Base-by-base conservation (phyloP, 2,888 invertebrate species). In the Adelognathus sp. region DNA sequence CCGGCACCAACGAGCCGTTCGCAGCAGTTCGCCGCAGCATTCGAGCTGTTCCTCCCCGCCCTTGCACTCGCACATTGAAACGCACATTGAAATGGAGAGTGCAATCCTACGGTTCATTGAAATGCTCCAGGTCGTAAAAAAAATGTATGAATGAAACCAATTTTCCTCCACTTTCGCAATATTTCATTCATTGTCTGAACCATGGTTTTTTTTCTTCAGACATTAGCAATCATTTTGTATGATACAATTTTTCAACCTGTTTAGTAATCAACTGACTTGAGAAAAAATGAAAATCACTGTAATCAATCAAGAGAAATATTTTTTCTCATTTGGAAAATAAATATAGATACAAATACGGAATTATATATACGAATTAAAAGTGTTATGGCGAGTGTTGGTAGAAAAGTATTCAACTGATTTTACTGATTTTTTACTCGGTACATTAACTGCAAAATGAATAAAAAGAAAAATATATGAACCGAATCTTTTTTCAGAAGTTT, bases 31-130 rank as follows among this genome's bases (percentile, higher is more conserved):
- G n/a, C n/a, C n/a, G 11, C 50, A 24, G 11, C 50, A 24, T 18
- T 50, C 50, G 9, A 54, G 18, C 27, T n/a, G n/a, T n/a, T n/a
- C n/a, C n/a, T n/a, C 39, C 24, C 54, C 21, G 41, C 27, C 41
- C 14, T 24, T 1, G 39, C 39, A 54, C 29, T 21, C n/a, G n/a
- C n/a, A n/a, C n/a, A 11, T 52, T 58, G 50, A 14, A 41, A 70
- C 46, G 58, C n/a, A 60, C 31, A 76, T 70, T 70, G 56, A 58
- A 64, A 64, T 58, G 36, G 56, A 63, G 70, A 63, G 56, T 63
- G 70, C 70, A 64, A 54, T 69, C 36, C 41, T 6, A 16, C 44
- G 41, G 44, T 44, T 24, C 24, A 54, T 61, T 44, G 31, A 75
- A 75, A 61, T 54, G n/a, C 21, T 54, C 27, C 50, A n/a, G n/a